These are phyloP conservation scores for Nymphalis polychloros DNA, from an alignment of 2,888 invertebrate species.

Conservation along the genomic window DNA sequence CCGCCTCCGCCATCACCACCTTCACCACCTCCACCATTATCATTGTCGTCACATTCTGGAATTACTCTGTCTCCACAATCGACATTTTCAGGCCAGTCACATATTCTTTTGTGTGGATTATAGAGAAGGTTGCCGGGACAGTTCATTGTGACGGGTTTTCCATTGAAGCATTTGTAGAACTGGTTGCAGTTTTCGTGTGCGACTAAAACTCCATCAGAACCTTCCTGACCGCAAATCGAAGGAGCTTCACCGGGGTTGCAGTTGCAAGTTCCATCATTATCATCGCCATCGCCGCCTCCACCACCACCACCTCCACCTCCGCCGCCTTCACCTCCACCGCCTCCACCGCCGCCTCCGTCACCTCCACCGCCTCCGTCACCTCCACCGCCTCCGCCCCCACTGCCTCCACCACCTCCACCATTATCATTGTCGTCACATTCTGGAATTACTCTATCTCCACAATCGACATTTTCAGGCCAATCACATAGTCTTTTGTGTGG, in stretches of 20 bases:
- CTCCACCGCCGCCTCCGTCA: no score
- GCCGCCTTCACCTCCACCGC: no score
- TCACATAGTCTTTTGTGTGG: constrained; percentile 31
- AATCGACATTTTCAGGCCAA: constrained; percentile 47
- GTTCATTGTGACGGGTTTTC: constrained; percentile 43
- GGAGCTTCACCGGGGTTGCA: constrained; percentile 43
- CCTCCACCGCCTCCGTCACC: constrained; percentile 9
- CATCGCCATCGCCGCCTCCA: neutral
- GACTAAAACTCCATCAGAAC: constrained; percentile 48
- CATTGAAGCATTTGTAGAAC: constrained; percentile 51
- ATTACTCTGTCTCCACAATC: constrained; percentile 48
- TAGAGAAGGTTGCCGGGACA: constrained; percentile 49
- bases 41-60: constrained; percentile 26
- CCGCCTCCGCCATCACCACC: neutral
- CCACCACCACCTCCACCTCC: neutral
- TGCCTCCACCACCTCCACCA: neutral
- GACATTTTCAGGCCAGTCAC: constrained; percentile 54
- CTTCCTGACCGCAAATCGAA: constrained; percentile 42
- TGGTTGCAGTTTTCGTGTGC: constrained; percentile 54
- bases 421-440: constrained; percentile 27
- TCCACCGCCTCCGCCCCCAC: no score
- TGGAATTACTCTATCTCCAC: constrained; percentile 43
- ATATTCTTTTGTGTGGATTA: constrained; percentile 45
- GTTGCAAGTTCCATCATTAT: constrained; percentile 25
- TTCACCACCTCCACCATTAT: constrained; percentile 13